A percentile compares a stretch with the other conserved stretches of the same genome.
phyloP scores from a whole-genome alignment of 2,113 vertebrate genomes.

The Myrmecobius fasciatus region DNA sequence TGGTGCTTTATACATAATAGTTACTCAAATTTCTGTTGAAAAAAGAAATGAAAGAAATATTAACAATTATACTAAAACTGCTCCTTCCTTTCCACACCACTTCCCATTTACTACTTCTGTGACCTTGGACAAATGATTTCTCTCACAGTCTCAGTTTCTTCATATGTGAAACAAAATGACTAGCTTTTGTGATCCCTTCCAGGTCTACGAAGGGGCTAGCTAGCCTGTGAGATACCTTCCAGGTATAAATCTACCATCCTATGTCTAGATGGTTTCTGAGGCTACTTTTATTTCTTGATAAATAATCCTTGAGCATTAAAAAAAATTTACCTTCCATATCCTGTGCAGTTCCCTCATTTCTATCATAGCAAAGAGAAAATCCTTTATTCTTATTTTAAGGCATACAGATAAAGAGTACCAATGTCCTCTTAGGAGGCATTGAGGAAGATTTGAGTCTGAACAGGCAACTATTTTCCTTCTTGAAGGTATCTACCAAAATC shows the following conservation, averaged over 20 bases:
- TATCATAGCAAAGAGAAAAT: background rate
- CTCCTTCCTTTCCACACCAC: background rate
- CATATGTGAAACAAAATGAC: background rate
- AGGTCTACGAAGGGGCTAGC: background rate
- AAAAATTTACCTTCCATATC: background rate
- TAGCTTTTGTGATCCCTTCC: background rate
- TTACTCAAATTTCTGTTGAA: no score
- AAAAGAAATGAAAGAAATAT: no score
- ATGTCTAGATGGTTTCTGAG: background rate
- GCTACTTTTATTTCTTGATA: no score
- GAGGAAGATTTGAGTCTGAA: background rate
- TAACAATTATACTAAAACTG: no score
- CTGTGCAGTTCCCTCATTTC: background rate
- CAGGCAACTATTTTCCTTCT: background rate
- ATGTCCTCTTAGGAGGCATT: background rate
- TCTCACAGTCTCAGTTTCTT: background rate
- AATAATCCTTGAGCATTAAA: background rate
- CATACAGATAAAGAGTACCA: background rate
- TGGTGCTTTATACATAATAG: no score
- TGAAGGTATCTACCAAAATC: background rate
- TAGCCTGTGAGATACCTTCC: background rate
- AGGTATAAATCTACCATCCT: background rate
- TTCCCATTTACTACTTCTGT: background rate
- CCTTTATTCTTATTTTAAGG: slow-evolving; percentile 8
- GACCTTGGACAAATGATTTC: background rate